phyloP scores from a whole-genome alignment of 2,113 vertebrate genomes.

The Poeciliopsis retropinna region DNA sequence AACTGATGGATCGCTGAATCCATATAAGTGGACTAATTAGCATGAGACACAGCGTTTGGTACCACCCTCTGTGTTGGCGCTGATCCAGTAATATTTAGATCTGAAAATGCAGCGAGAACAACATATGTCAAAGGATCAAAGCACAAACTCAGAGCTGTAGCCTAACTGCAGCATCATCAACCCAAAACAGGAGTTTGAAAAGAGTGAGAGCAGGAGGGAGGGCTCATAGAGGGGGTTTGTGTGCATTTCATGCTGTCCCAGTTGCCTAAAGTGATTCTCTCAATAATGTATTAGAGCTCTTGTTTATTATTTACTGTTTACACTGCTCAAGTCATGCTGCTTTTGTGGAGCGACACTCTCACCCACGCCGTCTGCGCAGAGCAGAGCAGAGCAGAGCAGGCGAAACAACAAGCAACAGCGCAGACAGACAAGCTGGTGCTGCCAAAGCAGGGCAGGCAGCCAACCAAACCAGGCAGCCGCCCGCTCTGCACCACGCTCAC shows the following conservation, averaged over 20 bases:
- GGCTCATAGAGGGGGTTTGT: neutral
- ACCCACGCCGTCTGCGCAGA: conserved; percentile 63
- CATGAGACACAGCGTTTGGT: neutral
- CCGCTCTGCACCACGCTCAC: conserved; percentile 65
- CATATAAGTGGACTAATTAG: neutral
- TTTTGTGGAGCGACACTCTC: conserved; percentile 74
- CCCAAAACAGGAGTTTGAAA: conserved; percentile 67
- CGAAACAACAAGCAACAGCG: conserved; percentile 43
- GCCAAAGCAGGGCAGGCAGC: conserved; percentile 56
- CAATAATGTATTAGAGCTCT: conserved; percentile 81
- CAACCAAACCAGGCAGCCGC: conserved; percentile 59
- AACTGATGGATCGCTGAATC: neutral
- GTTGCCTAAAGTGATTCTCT: conserved; percentile 81
- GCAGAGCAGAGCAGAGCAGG: conserved; percentile 54
- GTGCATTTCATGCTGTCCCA: conserved; percentile 75
- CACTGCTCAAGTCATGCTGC: conserved; percentile 73
- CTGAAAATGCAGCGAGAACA: conserved; percentile 16
- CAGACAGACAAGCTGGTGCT: conserved; percentile 57
- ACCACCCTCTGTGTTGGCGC: neutral
- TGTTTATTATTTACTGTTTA: conserved; percentile 86
- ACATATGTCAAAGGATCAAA: conserved; percentile 28
- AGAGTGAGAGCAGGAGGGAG: conserved; percentile 18
- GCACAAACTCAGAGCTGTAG: conserved; percentile 20
- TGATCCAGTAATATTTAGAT: neutral
- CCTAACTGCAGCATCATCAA: conserved; percentile 40